Evolutionary conservation across 2,797 vertebrate species (phyloP).

Genomic region (Halcyon chelicuti): DNA sequence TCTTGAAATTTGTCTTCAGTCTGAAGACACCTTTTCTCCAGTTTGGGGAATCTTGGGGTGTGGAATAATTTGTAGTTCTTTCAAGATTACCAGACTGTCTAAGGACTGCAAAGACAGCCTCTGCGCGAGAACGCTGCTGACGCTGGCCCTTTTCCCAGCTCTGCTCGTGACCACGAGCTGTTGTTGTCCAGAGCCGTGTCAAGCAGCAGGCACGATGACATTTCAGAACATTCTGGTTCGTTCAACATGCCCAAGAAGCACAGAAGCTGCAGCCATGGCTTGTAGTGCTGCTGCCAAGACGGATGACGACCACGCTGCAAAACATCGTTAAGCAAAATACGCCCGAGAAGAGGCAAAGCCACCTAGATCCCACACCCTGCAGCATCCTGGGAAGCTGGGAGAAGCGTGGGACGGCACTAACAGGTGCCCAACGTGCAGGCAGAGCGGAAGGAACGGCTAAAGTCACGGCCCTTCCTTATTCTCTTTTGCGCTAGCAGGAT

Average conservation of each 20-base stretch:
- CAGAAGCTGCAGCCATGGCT: neutral
- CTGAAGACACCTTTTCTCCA: neutral
- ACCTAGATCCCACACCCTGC: neutral
- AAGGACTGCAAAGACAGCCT: neutral
- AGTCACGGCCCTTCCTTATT: neutral
- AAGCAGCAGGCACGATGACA: neutral
- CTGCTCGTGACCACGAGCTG: neutral
- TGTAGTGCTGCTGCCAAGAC: neutral
- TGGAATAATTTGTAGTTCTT: neutral
- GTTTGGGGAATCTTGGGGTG: rapidly evolving
- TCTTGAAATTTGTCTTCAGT: neutral
- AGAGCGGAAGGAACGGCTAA: neutral
- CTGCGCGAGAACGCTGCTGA: neutral
- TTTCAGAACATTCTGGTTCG: neutral
- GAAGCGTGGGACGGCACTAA: neutral
- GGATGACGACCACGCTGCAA: neutral
- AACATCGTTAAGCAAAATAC: neutral
- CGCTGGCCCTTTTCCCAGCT: neutral
- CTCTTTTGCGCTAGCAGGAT: neutral
- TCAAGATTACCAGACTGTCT: neutral
- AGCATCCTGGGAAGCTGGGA: neutral
- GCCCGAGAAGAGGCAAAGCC: neutral
- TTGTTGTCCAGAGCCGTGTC: neutral
- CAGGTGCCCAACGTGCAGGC: neutral
- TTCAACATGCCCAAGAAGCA: neutral